phyloP scores from a whole-genome alignment of 2,113 vertebrate genomes.

The Chaenocephalus aceratus region DNA sequence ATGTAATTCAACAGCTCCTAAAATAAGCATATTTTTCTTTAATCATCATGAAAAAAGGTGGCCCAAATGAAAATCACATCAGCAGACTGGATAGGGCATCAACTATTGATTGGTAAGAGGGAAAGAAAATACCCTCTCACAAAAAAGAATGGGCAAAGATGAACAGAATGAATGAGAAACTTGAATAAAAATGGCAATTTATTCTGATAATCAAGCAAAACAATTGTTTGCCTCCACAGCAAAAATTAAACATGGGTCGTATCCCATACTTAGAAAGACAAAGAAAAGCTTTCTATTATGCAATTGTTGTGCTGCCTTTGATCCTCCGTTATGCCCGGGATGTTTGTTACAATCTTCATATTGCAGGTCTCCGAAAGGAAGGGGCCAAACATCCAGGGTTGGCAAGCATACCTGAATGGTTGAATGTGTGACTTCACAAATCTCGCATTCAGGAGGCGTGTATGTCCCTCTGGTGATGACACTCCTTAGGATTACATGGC shows the following conservation, averaged over 20 bases:
- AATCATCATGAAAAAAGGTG: no score
- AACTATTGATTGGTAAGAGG: neutral
- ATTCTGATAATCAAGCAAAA: neutral
- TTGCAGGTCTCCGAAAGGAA: constrained; percentile 9
- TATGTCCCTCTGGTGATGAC: constrained; percentile 17
- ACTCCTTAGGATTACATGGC: neutral
- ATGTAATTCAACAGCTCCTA: neutral
- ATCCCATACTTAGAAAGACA: neutral
- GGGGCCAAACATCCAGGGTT: constrained; percentile 12
- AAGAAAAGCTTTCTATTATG: constrained; percentile 1
- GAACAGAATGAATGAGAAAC: neutral
- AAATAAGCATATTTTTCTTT: neutral
- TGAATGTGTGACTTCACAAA: constrained; percentile 17
- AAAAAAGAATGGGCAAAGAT: neutral
- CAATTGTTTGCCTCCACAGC: neutral
- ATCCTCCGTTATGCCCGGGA: neutral
- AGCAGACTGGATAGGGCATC: neutral
- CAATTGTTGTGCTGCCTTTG: neutral
- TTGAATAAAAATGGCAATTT: neutral
- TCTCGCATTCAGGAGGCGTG: constrained; percentile 13
- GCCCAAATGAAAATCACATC: neutral
- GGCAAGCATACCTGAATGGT: constrained; percentile 13
- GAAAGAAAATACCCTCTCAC: neutral
- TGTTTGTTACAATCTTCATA: constrained; percentile 10
- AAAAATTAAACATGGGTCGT: neutral